Evolutionary conservation across 30 jellyfish, hydroid and myxozoan genomes (phyloP).

Genomic region (Mastigias papua): DNA sequence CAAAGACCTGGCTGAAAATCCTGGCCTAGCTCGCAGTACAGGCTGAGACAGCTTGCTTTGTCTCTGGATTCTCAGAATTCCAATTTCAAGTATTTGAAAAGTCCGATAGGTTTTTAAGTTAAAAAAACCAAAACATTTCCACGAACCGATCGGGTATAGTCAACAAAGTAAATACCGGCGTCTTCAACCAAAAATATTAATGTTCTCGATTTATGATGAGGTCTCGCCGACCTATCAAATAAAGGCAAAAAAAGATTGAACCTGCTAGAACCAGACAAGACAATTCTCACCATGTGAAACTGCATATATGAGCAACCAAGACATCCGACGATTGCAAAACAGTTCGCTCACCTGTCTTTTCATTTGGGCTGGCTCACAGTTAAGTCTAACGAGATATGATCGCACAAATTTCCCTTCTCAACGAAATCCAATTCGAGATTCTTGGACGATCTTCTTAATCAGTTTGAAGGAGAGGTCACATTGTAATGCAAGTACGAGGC

Average conservation of each 20-base stretch:
- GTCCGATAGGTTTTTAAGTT: not conserved
- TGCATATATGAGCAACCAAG: not conserved
- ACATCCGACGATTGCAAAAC: not conserved
- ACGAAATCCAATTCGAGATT: not conserved
- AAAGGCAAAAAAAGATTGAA: not conserved
- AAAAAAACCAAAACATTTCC: not conserved
- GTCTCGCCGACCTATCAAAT: not conserved
- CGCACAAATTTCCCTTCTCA: not conserved
- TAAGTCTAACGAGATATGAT: not conserved
- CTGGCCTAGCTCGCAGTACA: no score
- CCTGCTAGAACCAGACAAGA: not conserved
- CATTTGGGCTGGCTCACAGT: not conserved
- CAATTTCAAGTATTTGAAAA: not conserved
- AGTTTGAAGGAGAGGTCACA: constrained; percentile 32
- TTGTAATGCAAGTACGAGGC: constrained; percentile 37
- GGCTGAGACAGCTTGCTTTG: no score
- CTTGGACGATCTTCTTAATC: constrained; percentile 5
- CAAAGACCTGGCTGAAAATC: no score
- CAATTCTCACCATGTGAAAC: not conserved
- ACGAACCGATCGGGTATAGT: not conserved
- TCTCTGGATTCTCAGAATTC: not conserved
- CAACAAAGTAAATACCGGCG: not conserved
- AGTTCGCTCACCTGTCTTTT: not conserved
- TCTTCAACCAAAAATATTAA: not conserved
- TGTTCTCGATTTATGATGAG: not conserved